phyloP scores from a whole-genome alignment of 2,797 vertebrate species.

The Pipistrellus pygmaeus region DNA sequence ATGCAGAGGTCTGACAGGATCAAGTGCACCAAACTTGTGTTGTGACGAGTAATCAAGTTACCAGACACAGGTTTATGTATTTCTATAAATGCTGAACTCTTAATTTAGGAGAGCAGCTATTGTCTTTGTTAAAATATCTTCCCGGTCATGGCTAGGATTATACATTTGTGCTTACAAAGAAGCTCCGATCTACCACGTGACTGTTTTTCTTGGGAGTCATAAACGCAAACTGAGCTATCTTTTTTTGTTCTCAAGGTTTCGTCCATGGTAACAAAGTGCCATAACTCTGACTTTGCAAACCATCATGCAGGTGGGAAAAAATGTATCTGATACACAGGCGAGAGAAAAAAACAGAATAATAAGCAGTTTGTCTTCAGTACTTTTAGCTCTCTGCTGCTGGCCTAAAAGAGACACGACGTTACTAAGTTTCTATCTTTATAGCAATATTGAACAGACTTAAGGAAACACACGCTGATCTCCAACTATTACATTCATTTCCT shows the following conservation, averaged over 20 bases:
- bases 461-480: background rate
- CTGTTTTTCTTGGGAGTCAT: background rate
- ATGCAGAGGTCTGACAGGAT: background rate
- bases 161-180: background rate
- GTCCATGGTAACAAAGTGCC: background rate
- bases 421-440: conserved; percentile 57
- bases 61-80: background rate
- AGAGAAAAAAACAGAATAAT: background rate
- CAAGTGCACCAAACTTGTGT: conserved; percentile 11
- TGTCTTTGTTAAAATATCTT: conserved; percentile 11
- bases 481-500: conserved; percentile 60
- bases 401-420: background rate
- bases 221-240: background rate
- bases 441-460: background rate
- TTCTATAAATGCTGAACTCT: conserved; percentile 24
- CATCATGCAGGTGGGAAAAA: background rate
- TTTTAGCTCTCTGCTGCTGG: background rate
- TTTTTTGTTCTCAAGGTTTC: conserved; percentile 30
- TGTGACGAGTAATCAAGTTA: conserved; percentile 13
- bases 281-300: conserved; percentile 37
- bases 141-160: background rate
- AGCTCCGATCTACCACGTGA: background rate
- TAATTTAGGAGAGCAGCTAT: background rate
- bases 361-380: conserved; percentile 13
- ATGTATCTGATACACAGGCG: conserved; percentile 3